Conservation (phyloP, 1,140 invertebrate genomes). For the Lordiphosa collinella region DNA sequence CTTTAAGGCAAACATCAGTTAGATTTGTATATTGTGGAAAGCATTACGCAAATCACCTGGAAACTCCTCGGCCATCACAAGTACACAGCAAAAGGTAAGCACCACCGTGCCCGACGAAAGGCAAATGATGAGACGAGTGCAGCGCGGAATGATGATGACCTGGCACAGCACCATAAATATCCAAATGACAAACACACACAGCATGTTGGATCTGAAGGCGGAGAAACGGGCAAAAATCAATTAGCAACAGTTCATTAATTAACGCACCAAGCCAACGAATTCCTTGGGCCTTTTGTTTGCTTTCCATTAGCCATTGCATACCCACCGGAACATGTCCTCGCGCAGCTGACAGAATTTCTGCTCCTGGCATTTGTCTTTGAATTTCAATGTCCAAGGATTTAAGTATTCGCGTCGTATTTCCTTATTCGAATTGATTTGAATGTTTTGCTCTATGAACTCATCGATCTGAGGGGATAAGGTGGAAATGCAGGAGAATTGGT, state of each 20-base stretch:
- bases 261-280: constrained; percentile 3
- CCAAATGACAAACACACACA: constrained; percentile 95
- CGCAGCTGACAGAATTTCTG: constrained; percentile 88
- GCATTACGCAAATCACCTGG: constrained; percentile 65
- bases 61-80: constrained; percentile 94
- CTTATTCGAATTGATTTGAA: constrained; percentile 96
- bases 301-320: constrained; percentile 37
- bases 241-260: constrained; percentile 73
- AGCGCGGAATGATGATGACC: constrained; percentile 87
- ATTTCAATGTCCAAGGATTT: constrained; percentile 91
- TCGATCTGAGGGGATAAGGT: constrained; percentile 84
- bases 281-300: constrained; percentile 26
- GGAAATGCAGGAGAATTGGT: too few species aligned
- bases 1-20: constrained; percentile 29
- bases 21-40: background rate
- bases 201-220: constrained; percentile 89
- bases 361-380: constrained; percentile 84
- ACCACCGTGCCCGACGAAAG: constrained; percentile 84
- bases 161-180: constrained; percentile 91
- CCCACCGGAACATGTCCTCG: constrained; percentile 91
- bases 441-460: constrained; percentile 92
- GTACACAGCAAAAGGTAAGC: constrained; percentile 84
- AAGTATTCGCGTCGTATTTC: constrained; percentile 93
- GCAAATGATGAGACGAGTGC: constrained; percentile 82
- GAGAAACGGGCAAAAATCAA: constrained; percentile 39